A percentile compares a stretch with the other conserved stretches of the same genome.
Conservation (phyloP, 2,113 vertebrate species). For the Symphodus melops region DNA sequence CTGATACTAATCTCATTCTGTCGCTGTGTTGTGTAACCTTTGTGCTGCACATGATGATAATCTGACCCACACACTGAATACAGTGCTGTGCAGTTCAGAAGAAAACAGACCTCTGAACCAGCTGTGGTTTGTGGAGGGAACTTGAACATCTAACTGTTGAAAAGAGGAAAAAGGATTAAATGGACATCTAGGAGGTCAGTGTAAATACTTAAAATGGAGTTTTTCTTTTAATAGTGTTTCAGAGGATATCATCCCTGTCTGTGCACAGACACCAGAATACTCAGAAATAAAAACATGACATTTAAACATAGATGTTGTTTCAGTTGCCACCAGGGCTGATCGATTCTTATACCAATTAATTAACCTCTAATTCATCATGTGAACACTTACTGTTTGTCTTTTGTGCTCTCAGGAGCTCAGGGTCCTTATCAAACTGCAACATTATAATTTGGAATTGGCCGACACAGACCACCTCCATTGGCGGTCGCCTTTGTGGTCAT, state of each 20-base stretch:
- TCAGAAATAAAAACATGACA: no score
- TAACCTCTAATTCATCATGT: neutral
- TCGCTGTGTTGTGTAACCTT: conserved; percentile 14
- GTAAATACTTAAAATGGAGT: no score
- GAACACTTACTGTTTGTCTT: neutral
- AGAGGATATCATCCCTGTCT: no score
- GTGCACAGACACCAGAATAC: no score
- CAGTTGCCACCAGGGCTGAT: no score
- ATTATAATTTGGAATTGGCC: neutral
- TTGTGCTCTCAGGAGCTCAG: neutral
- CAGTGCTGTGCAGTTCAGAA: neutral
- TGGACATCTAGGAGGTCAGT: neutral
- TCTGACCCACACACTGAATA: neutral
- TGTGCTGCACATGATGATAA: conserved; percentile 9
- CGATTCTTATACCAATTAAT: neutral
- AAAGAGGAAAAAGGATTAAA: neutral
- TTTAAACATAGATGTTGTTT: no score
- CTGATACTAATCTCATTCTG: conserved; percentile 34
- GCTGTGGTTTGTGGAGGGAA: neutral
- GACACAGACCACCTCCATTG: conserved; percentile 11
- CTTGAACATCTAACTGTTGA: neutral
- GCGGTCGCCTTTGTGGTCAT: neutral
- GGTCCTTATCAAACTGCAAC: neutral
- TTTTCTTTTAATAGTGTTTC: no score
- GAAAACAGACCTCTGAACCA: neutral